Base-by-base conservation (phyloP, 2,888 invertebrate genomes). In the Ochropacha duplaris region DNA sequence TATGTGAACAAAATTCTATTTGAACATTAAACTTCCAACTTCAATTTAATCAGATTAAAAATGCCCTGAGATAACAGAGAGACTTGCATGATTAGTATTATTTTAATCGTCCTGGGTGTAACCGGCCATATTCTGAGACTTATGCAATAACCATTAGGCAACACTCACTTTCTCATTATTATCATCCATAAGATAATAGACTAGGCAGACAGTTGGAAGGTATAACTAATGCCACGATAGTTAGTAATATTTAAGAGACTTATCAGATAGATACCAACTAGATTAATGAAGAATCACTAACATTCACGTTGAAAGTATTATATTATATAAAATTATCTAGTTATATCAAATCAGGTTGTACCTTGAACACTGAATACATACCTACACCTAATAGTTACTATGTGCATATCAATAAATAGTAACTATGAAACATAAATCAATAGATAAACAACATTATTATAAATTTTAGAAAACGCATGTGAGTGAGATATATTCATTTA, bases 141-240 rank as follows among this genome's bases (percentile, higher is more conserved):
- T 71, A 68, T 59, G 69, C 66, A 74, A 75, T 63, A 66, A 66
- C 63, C 57, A 66, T 72, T 69, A 72, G 61, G 67, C 66, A 72
- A 65, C 64, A 60, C 60, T 64, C 70, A 65, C 74, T 76, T 73
- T 76, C 69, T 62, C 67, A 68, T 64, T 71, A 71, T 65, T 65
- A 72, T 59, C 52, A 69, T 67, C 67, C 50, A 58, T 59, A 63
- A 65, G 55, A 60, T 66, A 68, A 67, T 58, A 65, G 55, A 55
- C 56, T 64, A 54, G 55, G 59, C 58, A 65, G 68, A 67, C 67
- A 65, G 67, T n/a, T n/a, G n/a, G n/a, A n/a, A n/a, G n/a, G n/a
- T n/a, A n/a, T n/a, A n/a, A n/a, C n/a, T n/a, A 64, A 70, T 61
- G 56, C 56, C 60, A 51, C 54, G 55, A 65, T 54, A 59, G 49